Base-by-base conservation (phyloP, 2,888 invertebrate species). In the Phortica magna region DNA sequence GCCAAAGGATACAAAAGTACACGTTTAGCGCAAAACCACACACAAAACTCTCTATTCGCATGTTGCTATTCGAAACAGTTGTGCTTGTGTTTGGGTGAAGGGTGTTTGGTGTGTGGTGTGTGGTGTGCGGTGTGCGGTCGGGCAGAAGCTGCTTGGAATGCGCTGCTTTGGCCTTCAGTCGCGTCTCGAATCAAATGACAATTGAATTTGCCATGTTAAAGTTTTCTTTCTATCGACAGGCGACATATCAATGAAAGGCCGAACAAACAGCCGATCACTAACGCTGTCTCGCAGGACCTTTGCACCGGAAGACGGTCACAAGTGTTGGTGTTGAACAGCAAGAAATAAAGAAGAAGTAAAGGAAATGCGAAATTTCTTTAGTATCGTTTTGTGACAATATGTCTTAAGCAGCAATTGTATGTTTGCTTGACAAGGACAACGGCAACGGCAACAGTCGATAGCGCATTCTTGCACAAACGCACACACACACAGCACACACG, bases 181-280 rank as follows among this genome's bases (percentile, higher is more conserved):
- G 22, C 22, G 22, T 68, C n/a, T 73, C 17, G 73, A 88, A 88
- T 88, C 86, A 88, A 84, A 88, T 84, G 85, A 84, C 90, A 89
- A 90, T 89, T 90, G 89, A 90, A 89, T 89, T 90, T 88, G 88
- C 88, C 86, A 87, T 85, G 89, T 88, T 89, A 78, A 87, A 85
- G 89, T 84, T 85, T n/a, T n/a, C n/a, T n/a, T n/a, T 78, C 75
- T 77, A 80, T 77, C 78, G 78, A 80, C 76, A 76, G 77, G 77
- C 19, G 48, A 68, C 43, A 68, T 39, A 68, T 43, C 68, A 68
- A 17, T n/a, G 17, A 76, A 76, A 75, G 75, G 74, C 72, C 72
- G 41, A 70, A n/a, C 55, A 75, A 19, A 67, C 65, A 74, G 22
- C 41, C 74, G 43, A 64, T 22, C 74, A 74, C 74, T 43, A 14